Evolutionary conservation across 2,113 vertebrate species (phyloP).

Genomic region (Hippocampus abdominalis): DNA sequence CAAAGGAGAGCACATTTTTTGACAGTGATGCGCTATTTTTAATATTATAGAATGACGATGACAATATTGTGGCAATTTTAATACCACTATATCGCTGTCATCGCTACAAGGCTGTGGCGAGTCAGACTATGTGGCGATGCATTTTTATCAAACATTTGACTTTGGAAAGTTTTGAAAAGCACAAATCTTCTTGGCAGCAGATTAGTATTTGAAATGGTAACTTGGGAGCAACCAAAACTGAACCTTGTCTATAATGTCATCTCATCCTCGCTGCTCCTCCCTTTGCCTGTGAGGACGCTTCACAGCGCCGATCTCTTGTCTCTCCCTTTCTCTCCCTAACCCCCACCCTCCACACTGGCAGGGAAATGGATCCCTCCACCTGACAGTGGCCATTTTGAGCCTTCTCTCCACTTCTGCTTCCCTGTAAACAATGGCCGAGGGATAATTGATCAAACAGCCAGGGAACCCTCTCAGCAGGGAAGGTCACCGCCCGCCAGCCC

Average conservation of each 20-base stretch:
- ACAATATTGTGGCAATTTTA: too few relatives aligned
- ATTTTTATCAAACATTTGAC: slow-evolving; percentile 1
- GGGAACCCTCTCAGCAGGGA: slow-evolving; percentile 75
- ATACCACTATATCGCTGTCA: too few relatives aligned
- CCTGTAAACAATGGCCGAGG: slow-evolving; percentile 76
- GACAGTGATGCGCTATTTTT: too few relatives aligned
- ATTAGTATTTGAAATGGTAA: slow-evolving; percentile 38
- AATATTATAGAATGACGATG: too few relatives aligned
- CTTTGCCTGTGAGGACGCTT: slow-evolving; percentile 63
- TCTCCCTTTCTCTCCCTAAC: slow-evolving; percentile 54
- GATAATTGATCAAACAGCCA: slow-evolving; percentile 82
- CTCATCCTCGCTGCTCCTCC: slow-evolving; percentile 64
- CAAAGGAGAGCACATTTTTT: too few relatives aligned
- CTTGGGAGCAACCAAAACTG: slow-evolving; percentile 29
- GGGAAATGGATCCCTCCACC: slow-evolving; percentile 74
- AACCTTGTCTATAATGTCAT: slow-evolving; percentile 60
- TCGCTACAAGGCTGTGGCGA: too few relatives aligned
- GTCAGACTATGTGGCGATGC: neutral
- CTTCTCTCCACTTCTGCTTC: slow-evolving; percentile 66
- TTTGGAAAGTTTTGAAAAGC: slow-evolving; percentile 24
- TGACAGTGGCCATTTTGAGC: slow-evolving; percentile 76
- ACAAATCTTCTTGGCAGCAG: slow-evolving; percentile 7
- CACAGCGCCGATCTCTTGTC: slow-evolving; percentile 71
- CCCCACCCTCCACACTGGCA: slow-evolving; percentile 61
- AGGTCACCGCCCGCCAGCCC: slow-evolving; percentile 69